A percentile compares a stretch with the other conserved stretches of the same genome.
Evolutionary conservation across 1,140 invertebrate genomes (phyloP).

Genomic region (Gryon sp.): DNA sequence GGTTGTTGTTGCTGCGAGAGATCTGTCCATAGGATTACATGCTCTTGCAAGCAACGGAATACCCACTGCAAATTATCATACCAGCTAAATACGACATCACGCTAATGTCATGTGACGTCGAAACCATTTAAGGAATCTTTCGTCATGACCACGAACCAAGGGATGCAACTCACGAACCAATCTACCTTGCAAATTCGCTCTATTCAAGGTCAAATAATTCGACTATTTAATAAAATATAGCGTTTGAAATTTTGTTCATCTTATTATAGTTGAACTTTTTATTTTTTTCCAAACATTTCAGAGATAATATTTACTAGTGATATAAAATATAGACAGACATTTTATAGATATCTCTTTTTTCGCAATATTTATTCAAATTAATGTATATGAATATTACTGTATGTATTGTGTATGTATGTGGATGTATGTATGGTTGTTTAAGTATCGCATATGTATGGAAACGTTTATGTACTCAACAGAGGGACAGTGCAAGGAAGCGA

Average conservation of each 20-base stretch:
- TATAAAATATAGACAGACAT: no score
- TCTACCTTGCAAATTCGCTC: conserved; percentile 43
- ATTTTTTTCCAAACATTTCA: no score
- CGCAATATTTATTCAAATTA: no score
- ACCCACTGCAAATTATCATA: conserved; percentile 57
- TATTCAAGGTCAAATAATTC: no score
- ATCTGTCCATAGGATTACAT: conserved; percentile 45
- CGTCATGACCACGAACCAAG: conserved; percentile 17
- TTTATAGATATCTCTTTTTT: no score
- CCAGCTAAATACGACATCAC: conserved; percentile 52
- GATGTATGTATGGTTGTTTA: conserved; percentile 9
- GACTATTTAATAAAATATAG: no score
- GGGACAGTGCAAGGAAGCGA: conserved; percentile 45
- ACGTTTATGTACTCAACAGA: conserved; percentile 25
- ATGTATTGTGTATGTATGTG: conserved; percentile 4
- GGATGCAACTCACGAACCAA: background rate
- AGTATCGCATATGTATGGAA: conserved; percentile 8
- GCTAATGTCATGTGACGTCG: conserved; percentile 41
- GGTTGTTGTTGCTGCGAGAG: conserved; percentile 19
- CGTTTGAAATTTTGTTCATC: no score
- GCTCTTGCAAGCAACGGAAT: conserved; percentile 16
- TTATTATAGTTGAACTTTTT: no score
- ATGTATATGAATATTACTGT: no score
- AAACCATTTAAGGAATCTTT: conserved; percentile 41
- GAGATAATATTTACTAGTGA: no score